Evolutionary conservation across 2,888 invertebrate genomes (phyloP), one percentile per base, ranked within the genome.

Genomic region (Melieria omissa): DNA sequence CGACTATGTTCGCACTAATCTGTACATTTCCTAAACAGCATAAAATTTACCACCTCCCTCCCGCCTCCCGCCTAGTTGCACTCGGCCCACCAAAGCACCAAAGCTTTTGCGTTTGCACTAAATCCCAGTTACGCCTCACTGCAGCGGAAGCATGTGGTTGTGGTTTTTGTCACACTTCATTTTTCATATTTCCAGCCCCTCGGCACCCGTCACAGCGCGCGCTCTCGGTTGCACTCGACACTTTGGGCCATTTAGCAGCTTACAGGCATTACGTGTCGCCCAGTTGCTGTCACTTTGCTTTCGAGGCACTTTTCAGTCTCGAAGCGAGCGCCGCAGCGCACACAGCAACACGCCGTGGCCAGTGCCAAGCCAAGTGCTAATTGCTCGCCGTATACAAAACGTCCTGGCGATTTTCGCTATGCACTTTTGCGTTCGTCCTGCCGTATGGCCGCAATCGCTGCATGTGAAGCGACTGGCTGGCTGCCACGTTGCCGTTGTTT

Each of bases 361-460:
- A 57, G 60, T 52, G 52, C 60, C 46, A 67, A 61, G 9, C 67
- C 54, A 77, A 78, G 77, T 78, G 78, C 78, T 78, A 78, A 78
- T 78, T 78, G 78, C 78, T 76, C 75, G 74, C 78, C 65, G 73
- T 73, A 76, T 70, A 70, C 70, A 77, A 75, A 75, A 77, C 74
- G 78, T 77, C 74, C 76, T 73, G 70, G 75, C 76, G 71, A 72
- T 77, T 76, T 72, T 74, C 46, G 60, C 45, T 58, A 52, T 55
- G 68, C 42, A 47, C 49, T 57, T 61, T 52, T 62, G 12, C 52
- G 14, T 9, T 52, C 10, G 12, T 52, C 9, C 5, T 14, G 10
- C 52, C 9, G 3, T 3, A 29, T 29, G 29, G 29, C 29, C 29
- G 29, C 29, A 29, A 3, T 29, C 29, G 29, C 29, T 29, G 29